Percentiles rank a stretch among this genome's conserved stretches.
These are phyloP conservation scores for Harlomillsia oculata DNA, from an alignment of 1,140 invertebrate genomes.

Conservation along the genomic window DNA sequence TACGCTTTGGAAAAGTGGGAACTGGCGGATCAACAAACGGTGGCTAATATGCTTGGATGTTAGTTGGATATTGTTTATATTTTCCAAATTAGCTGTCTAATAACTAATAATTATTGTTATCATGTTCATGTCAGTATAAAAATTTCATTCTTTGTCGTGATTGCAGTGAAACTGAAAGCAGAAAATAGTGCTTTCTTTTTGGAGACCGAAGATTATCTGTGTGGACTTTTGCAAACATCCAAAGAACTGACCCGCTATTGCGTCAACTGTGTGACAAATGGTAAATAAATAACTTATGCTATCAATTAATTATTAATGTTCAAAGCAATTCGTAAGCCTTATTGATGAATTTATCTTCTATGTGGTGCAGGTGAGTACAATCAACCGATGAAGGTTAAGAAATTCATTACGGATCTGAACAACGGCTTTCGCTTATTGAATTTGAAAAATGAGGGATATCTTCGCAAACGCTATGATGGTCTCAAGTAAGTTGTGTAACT, in stretches of 20 bases:
- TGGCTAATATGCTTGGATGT: constrained; percentile 70
- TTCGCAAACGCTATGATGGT: constrained; percentile 78
- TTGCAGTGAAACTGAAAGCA: constrained; percentile 48
- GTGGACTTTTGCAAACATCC: constrained; percentile 68
- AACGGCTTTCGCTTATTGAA: constrained; percentile 79
- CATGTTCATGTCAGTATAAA: constrained; percentile 17
- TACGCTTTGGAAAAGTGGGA: constrained; percentile 68
- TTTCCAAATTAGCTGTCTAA: constrained; percentile 24
- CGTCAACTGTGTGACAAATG: constrained; percentile 73
- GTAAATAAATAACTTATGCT: background rate
- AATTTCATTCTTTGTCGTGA: constrained; percentile 23
- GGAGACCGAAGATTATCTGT: constrained; percentile 80
- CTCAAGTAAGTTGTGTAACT: constrained; percentile 49
- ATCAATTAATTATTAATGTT: background rate
- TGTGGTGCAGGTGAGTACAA: constrained; percentile 57
- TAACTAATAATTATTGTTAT: constrained; percentile 30
- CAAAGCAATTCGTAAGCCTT: background rate
- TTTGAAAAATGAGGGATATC: constrained; percentile 79
- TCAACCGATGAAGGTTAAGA: constrained; percentile 67
- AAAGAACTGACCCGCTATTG: constrained; percentile 74
- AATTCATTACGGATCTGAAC: constrained; percentile 75
- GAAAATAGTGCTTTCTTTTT: constrained; percentile 66
- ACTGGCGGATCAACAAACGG: constrained; percentile 60
- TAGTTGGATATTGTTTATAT: constrained; percentile 35
- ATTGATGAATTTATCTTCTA: background rate